Percentiles rank a stretch among this genome's conserved stretches.
Evolutionary conservation across 2,797 vertebrate species (phyloP).

Genomic region (Mallotus villosus): DNA sequence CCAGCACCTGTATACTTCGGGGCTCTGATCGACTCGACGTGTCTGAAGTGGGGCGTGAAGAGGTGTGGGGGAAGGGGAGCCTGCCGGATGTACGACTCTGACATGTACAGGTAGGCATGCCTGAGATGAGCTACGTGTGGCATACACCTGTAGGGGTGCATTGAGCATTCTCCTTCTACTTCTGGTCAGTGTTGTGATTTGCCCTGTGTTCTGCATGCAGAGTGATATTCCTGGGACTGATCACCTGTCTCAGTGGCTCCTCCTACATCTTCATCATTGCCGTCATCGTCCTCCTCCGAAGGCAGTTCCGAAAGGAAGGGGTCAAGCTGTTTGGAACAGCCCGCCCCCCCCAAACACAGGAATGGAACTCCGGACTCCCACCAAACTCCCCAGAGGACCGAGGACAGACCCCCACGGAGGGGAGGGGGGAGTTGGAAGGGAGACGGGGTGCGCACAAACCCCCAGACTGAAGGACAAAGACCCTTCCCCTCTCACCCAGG

Average conservation of each 20-base stretch:
- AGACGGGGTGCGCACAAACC: background rate
- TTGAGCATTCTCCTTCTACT: background rate
- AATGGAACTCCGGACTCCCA: slow-evolving; percentile 48
- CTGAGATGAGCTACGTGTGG: too few species aligned
- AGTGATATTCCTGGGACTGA: slow-evolving; percentile 71
- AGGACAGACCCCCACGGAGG: background rate
- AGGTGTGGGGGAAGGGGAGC: slow-evolving; percentile 81
- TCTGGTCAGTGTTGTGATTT: background rate
- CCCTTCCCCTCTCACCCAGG: background rate
- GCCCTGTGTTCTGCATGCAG: slow-evolving; percentile 46
- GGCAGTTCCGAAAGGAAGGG: slow-evolving; percentile 55
- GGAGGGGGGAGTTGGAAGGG: slow-evolving; percentile 17
- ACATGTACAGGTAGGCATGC: slow-evolving; percentile 74
- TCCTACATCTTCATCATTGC: slow-evolving; percentile 71
- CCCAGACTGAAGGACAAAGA: background rate
- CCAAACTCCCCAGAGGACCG: background rate
- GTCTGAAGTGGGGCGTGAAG: slow-evolving; percentile 84
- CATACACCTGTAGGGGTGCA: background rate
- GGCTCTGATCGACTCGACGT: slow-evolving; percentile 85
- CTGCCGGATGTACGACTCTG: slow-evolving; percentile 83
- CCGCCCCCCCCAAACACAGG: slow-evolving; percentile 20
- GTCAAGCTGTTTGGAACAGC: slow-evolving; percentile 6
- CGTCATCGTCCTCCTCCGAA: slow-evolving; percentile 71
- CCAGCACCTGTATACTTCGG: slow-evolving; percentile 91
- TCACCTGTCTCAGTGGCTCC: slow-evolving; percentile 67